Base-by-base conservation (phyloP, 2,888 invertebrate species). In the Tetragnatha montana region DNA sequence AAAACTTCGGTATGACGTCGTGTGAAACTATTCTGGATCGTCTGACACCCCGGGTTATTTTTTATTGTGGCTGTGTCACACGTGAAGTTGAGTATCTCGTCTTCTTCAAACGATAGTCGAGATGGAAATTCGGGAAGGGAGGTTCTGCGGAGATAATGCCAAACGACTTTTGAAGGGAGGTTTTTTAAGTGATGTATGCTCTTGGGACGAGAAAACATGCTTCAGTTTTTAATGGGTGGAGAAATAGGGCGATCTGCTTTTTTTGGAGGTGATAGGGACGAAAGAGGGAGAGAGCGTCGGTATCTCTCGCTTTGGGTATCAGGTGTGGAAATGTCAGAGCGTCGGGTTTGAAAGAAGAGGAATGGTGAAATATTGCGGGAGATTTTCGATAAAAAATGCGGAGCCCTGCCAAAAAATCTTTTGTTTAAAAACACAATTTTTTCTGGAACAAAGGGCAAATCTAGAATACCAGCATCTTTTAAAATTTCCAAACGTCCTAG, bases 131-230 rank as follows among this genome's bases (percentile, higher is more conserved):
- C 35, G 51, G 49, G 21, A 35, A 4, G 50, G 71, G 71, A 60
- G 70, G 22, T 60, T 6, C 14, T 35, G 47, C 2, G 60, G 7
- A 74, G 82, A 82, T 74, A 82, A 74, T 82, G 35, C 17, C 21
- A 74, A 82, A 74, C 73, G 82, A 68, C 74, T 74, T 35, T 60
- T 60, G 12, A 12, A 2, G 71, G 73, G 82, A 74, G 60, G 82
- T 22, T 21, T 60, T 82, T 82, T 82, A 82, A 82, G 74, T 74
- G 73, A 68, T 79, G 68, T 14, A 51, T 79, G 82, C 35, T 60
- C 60, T 14, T 17, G 60, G 60, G 60, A 60, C 4, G 12, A 12
- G 60, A 60, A 60, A 60, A 60, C 60, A 60, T 60, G 60, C 60
- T 60, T 60, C 60, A 60, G 60, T 6, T 60, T 60, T 60, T 60